A percentile compares a stretch with the other conserved stretches of the same genome.
These are phyloP conservation scores for Caerostris darwini DNA, from an alignment of 1,140 invertebrate genomes.

Conservation along the genomic window DNA sequence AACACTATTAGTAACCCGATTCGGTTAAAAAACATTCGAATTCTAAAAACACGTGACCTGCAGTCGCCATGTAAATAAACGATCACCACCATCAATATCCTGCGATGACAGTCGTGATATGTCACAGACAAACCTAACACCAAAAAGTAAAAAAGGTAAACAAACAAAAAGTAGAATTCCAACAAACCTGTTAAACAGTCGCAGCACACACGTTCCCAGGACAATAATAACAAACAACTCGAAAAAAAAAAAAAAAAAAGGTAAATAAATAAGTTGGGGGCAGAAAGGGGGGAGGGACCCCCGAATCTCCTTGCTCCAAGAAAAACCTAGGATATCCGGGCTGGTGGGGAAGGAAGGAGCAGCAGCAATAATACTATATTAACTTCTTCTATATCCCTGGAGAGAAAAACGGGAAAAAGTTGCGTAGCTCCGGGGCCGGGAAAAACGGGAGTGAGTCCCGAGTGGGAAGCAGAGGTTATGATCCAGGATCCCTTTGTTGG, in stretches of 20 bases:
- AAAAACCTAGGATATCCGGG: slow-evolving; percentile 9
- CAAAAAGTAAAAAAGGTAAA: not conserved
- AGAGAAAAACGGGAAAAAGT: slow-evolving; percentile 60
- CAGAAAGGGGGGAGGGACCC: not conserved
- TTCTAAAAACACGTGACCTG: not conserved
- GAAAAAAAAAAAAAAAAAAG: not conserved
- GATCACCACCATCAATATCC: no score
- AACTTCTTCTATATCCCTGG: slow-evolving; percentile 46
- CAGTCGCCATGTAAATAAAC: not conserved
- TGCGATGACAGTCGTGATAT: no score
- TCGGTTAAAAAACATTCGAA: no score
- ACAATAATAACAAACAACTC: not conserved
- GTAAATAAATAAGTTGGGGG: not conserved
- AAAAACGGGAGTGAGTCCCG: slow-evolving; percentile 61
- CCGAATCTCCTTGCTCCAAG: not conserved
- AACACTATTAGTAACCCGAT: not conserved
- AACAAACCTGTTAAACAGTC: slow-evolving; percentile 52
- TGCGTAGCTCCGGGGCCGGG: slow-evolving; percentile 26
- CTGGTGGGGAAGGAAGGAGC: not conserved
- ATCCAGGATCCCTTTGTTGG: slow-evolving; percentile 63
- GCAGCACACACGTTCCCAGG: not conserved
- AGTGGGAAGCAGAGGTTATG: slow-evolving; percentile 72
- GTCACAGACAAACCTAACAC: not conserved
- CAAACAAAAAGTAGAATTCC: not conserved
- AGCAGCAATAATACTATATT: slow-evolving; percentile 54